Conservation (phyloP, 2,797 vertebrate genomes). For the Natrix natrix region DNA sequence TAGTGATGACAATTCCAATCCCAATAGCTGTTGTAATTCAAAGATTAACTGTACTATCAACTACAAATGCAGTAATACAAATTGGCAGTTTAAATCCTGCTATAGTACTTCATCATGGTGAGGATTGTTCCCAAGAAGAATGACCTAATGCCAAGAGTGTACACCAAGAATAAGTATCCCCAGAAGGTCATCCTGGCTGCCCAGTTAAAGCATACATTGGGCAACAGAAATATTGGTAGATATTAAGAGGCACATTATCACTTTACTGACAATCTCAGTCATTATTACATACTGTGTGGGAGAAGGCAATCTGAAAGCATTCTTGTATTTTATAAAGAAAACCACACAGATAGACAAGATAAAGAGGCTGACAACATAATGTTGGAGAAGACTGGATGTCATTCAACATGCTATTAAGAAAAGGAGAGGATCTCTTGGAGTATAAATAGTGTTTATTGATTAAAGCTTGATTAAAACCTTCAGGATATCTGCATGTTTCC, state of each 20-base stretch:
- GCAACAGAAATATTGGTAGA: not conserved
- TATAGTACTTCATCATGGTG: not conserved
- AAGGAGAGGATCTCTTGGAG: not conserved
- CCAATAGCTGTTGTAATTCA: not conserved
- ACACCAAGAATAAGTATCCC: not conserved
- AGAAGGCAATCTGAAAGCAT: not conserved
- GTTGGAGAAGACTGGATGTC: not conserved
- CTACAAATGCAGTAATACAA: not conserved
- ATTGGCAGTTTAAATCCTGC: not conserved
- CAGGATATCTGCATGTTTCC: not conserved
- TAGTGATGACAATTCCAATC: not conserved
- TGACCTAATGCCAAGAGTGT: not conserved
- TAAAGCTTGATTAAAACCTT: not conserved
- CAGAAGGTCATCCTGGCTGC: not conserved
- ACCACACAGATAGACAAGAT: not conserved
- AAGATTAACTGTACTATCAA: not conserved
- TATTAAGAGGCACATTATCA: not conserved
- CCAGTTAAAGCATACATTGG: not conserved
- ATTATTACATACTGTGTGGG: not conserved
- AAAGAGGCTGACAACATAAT: not conserved
- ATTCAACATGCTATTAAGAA: not conserved
- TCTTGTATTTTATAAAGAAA: not conserved
- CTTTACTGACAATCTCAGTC: not conserved
- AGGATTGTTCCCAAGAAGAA: not conserved
- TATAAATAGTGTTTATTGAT: not conserved